Conservation (phyloP, 2,797 vertebrate species). For the Propithecus deckenii region DNA sequence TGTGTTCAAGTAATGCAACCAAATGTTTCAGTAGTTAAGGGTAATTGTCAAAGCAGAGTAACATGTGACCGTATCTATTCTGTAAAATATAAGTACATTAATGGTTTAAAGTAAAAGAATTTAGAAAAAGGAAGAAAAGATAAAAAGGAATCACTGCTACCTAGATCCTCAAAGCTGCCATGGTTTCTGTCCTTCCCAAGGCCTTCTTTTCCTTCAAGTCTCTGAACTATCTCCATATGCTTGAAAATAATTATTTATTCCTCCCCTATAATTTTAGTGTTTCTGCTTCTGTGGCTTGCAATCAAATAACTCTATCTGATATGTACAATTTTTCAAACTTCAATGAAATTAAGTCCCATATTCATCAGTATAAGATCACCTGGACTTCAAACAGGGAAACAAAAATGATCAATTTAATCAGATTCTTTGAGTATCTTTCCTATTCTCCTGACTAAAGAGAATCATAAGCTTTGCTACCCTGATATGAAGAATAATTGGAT, state of each 20-base stretch:
- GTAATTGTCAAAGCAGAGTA: neutral
- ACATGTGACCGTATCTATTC: neutral
- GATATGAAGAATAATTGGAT: neutral
- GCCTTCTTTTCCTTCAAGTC: neutral
- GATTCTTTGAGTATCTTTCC: neutral
- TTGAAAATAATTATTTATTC: constrained; percentile 3
- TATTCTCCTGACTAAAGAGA: neutral
- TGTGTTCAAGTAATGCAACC: neutral
- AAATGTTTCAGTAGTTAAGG: neutral
- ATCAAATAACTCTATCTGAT: neutral
- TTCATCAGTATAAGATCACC: neutral
- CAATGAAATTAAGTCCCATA: neutral
- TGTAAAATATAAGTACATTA: neutral
- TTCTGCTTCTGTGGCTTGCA: neutral
- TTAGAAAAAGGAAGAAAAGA: neutral
- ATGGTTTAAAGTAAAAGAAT: neutral
- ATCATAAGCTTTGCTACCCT: neutral
- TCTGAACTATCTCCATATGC: neutral
- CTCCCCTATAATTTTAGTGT: neutral
- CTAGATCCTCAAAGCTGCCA: neutral
- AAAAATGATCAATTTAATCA: neutral
- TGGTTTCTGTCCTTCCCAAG: neutral
- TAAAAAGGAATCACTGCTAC: neutral
- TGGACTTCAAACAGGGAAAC: neutral
- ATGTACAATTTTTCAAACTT: neutral